phyloP scores from a whole-genome alignment of 2,113 vertebrate genomes.

The Oryzias curvinotus region DNA sequence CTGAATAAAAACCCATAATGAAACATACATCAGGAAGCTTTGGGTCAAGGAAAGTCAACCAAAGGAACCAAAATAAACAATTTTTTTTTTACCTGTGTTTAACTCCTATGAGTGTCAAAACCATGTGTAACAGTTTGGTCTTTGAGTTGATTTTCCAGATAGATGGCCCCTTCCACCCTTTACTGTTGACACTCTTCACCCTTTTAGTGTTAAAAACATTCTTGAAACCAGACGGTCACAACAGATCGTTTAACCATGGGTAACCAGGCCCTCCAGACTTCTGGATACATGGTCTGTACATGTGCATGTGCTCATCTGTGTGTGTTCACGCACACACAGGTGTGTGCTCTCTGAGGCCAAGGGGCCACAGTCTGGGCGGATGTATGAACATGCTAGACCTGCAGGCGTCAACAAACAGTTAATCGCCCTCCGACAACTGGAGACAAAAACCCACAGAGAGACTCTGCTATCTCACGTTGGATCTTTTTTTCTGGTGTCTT shows the following conservation, averaged over 20 bases:
- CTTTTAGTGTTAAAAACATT: slow-evolving; percentile 53
- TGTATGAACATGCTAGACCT: slow-evolving; percentile 49
- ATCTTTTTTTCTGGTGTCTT: slow-evolving; percentile 16
- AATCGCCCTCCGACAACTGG: slow-evolving; percentile 45
- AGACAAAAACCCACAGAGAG: slow-evolving; percentile 45
- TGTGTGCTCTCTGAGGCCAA: slow-evolving; percentile 33
- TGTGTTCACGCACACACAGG: slow-evolving; percentile 16
- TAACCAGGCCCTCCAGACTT: slow-evolving; percentile 56
- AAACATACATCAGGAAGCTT: too few species aligned
- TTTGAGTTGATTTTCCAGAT: slow-evolving; percentile 40
- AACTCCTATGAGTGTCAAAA: neutral
- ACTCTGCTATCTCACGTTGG: slow-evolving; percentile 31
- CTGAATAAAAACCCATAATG: too few species aligned
- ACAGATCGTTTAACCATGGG: slow-evolving; percentile 53
- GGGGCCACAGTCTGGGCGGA: slow-evolving; percentile 42
- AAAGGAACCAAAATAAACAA: neutral
- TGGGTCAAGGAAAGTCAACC: too few species aligned
- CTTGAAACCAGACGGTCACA: slow-evolving; percentile 63
- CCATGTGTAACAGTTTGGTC: neutral
- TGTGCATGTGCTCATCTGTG: slow-evolving; percentile 1
- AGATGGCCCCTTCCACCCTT: slow-evolving; percentile 25
- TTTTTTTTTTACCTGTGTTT: too few species aligned
- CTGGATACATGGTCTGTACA: slow-evolving; percentile 10
- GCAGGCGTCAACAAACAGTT: slow-evolving; percentile 61
- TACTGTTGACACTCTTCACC: slow-evolving; percentile 30